Evolutionary conservation across 2,888 invertebrate species (phyloP).

Genomic region (Thecophora atra): DNA sequence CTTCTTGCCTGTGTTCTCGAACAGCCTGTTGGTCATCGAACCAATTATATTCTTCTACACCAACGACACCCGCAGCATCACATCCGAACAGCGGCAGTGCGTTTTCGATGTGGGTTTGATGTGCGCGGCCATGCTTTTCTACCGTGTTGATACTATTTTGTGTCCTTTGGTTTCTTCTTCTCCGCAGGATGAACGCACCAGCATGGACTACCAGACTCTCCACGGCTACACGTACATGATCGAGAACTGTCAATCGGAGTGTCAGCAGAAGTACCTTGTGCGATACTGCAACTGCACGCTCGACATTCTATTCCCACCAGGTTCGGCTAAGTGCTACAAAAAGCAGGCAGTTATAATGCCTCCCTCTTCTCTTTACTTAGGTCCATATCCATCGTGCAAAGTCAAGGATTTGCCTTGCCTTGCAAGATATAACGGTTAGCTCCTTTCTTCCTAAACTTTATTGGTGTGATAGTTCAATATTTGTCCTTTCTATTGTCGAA

Average conservation of each 20-base stretch:
- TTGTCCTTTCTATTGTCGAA: neutral
- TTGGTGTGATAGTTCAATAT: too few relatives aligned
- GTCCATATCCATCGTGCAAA: constrained; percentile 53
- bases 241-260: constrained; percentile 63
- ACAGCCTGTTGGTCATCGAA: constrained; percentile 55
- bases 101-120: neutral
- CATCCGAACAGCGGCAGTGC: constrained; percentile 49
- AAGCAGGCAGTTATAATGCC: neutral
- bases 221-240: constrained; percentile 61
- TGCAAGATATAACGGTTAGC: constrained; percentile 58
- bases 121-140: too few relatives aligned
- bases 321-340: neutral
- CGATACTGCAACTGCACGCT: constrained; percentile 63
- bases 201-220: constrained; percentile 56
- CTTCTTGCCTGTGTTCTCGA: constrained; percentile 55
- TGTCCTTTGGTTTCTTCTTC: neutral
- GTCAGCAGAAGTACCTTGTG: constrained; percentile 62
- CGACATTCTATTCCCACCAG: constrained; percentile 61
- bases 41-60: constrained; percentile 59
- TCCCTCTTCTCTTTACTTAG: constrained; percentile 41
- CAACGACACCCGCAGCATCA: constrained; percentile 54
- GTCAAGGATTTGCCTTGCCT: constrained; percentile 58
- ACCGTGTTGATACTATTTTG: too few relatives aligned
- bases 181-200: constrained; percentile 41
- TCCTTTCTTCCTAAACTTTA: constrained; percentile 11